Evolutionary conservation across 1,140 invertebrate genomes (phyloP).

Genomic region (Drosophila lini): DNA sequence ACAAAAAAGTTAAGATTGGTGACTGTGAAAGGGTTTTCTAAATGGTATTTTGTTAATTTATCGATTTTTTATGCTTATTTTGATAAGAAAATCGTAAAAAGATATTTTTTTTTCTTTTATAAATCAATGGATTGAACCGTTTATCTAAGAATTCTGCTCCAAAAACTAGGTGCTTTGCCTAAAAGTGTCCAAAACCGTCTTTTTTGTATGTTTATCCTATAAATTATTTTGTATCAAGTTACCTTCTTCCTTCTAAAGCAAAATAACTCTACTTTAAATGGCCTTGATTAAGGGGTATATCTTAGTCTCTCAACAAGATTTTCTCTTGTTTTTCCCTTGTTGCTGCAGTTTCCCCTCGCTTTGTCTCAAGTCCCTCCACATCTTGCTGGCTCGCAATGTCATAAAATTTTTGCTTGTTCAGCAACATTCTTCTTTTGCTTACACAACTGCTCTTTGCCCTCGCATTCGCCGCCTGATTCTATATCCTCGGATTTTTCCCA

Average conservation of each 20-base stretch:
- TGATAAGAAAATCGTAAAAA: neutral
- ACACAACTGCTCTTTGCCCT: conserved; percentile 46
- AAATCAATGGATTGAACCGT: too few relatives aligned
- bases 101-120: too few relatives aligned
- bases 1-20: too few relatives aligned
- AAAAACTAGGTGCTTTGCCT: too few relatives aligned
- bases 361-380: conserved; percentile 6
- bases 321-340: neutral
- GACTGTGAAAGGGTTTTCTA: too few relatives aligned
- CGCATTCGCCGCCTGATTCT: conserved; percentile 5
- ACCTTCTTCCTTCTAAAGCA: too few relatives aligned
- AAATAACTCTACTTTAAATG: too few relatives aligned
- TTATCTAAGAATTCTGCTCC: too few relatives aligned
- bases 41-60: neutral
- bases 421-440: conserved; percentile 72
- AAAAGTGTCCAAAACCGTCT: too few relatives aligned
- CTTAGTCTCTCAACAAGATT: neutral
- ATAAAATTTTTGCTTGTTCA: conserved; percentile 81
- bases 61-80: neutral
- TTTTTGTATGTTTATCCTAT: too few relatives aligned
- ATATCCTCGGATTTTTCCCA: conserved; percentile 20
- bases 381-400: conserved; percentile 72
- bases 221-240: neutral
- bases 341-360: conserved; percentile 16
- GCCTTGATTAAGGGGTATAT: neutral